Evolutionary conservation across 2,888 invertebrate species (phyloP), one percentile per base, ranked within the genome.

Genomic region (Aphidius colemani): DNA sequence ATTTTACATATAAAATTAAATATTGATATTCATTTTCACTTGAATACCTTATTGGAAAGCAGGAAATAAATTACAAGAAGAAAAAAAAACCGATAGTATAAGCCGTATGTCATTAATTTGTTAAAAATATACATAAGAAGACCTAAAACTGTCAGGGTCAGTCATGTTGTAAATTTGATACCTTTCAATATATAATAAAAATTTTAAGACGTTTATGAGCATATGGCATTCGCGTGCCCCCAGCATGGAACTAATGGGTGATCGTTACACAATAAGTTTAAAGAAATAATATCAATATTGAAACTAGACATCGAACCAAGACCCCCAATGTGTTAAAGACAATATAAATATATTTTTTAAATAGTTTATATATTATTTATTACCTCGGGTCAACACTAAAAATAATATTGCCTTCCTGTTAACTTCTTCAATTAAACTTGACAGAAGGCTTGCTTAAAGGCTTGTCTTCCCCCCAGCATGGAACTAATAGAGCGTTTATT

Each of bases 211-310:
- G 10, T 30, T 30, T 30, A 30, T 30, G 5, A 30, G 59, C 73
- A 78, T 78, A 78, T 78, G 78, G 77, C 40, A 48, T 65, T 73
- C 71, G 70, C 74, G 78, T 75, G 78, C 76, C 76, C 76, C 78
- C 77, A 69, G 72, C 73, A 72, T 73, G 78, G 77, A 78, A 78
- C 70, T 78, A 78, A 78, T 76, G 70, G 72, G 75, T 71, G 73
- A 73, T 50, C 69, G 67, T 76, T 75, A 73, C 72, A 55, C 30
- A 39, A 43, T 44, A 30, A 13, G 48, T 45, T 55, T 30, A 45
- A 60, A 39, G 30, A 59, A 60, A 59, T 40, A 18, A 13, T 13
- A 9, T 10, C n/a, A 11, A 43, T 11, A 41, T 40, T 50, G 1
- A 50, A 50, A 5, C 30, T 30, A 30, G 30, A 30, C 30, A 30